Evolutionary conservation across 2,797 vertebrate species (phyloP), one percentile per base, ranked within the genome.

Genomic region (Halcyon leucocephala): DNA sequence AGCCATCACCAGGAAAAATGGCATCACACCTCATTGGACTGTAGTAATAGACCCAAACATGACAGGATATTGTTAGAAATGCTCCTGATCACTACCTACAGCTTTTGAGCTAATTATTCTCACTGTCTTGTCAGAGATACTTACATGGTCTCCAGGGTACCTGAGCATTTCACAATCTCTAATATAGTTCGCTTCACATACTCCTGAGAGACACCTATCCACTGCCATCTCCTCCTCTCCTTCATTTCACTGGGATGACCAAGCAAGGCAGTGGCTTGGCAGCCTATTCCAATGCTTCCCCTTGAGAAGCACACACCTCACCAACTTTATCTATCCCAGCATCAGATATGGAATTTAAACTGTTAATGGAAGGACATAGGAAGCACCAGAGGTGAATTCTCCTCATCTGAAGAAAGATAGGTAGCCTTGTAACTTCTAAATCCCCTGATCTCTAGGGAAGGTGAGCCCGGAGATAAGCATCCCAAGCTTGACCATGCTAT

Each of bases 51-150:
- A 70, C 72, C 37, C 84, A 93, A 95, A 89, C 80, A 87, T 81
- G 73, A 89, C 86, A 95, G 58, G 70, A 21, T 76, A 76, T 66
- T 86, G 80, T 85, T 93, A 92, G 90, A 95, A 94, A 86, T 78
- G 82, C 65, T 87, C 24, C 41, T 66, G 78, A 88, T 93, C 78
- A 82, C 82, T 80, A 89, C 39, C 65, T 44, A 92, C 69, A 94
- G 82, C 62, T 87, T 62, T 86, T 28, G 39, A 88, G 73, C 39
- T 93, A 89, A 94, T 95, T 97, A 94, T 92, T 95, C 70, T 93
- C 20, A 2, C 60, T 86, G 61, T 85, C 90, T 87, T 94, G 71
- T 82, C 86, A 86, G 67, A 86, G 88, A 69, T 78, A 95, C 67
- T 71, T 85, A 51, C 29, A 49, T 22, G 35, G 57, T 92, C 72